phyloP scores from a whole-genome alignment of 2,888 invertebrate species.

The Cheilosia pagana region DNA sequence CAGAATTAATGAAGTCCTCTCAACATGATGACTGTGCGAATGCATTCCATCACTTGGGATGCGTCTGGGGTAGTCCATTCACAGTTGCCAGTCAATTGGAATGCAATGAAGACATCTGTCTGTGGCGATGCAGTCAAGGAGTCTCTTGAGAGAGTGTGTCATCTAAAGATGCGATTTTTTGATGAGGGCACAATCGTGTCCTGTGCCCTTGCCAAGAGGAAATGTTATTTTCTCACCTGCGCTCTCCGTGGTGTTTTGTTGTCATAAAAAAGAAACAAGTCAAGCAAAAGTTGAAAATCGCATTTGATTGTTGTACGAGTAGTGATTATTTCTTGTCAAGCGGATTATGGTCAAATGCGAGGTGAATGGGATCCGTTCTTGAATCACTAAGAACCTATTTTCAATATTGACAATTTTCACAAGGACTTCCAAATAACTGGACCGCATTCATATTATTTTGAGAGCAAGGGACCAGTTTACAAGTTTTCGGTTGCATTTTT shows the following conservation, averaged over 20 bases:
- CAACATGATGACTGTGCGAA: slow-evolving; percentile 35
- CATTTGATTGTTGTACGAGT: slow-evolving; percentile 4
- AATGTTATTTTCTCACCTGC: slow-evolving; percentile 23
- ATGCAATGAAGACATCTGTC: slow-evolving; percentile 55
- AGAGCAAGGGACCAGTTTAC: background rate
- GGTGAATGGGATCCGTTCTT: too few species aligned
- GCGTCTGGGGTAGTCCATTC: slow-evolving; percentile 1
- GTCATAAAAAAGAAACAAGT: background rate
- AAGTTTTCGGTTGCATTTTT: too few species aligned
- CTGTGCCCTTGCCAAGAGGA: background rate
- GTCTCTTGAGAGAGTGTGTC: slow-evolving; percentile 25
- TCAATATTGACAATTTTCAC: too few species aligned
- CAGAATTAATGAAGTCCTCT: slow-evolving; percentile 61
- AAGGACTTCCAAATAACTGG: too few species aligned
- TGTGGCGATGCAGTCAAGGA: slow-evolving; percentile 9
- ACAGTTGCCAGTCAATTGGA: slow-evolving; percentile 48
- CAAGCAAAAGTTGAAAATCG: slow-evolving; percentile 22
- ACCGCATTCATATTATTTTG: too few species aligned
- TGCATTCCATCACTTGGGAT: slow-evolving; percentile 28
- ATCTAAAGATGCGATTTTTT: background rate
- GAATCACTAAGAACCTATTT: too few species aligned
- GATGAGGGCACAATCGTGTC: slow-evolving; percentile 4
- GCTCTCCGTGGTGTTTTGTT: background rate
- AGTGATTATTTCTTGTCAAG: background rate
- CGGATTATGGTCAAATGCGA: slow-evolving; percentile 13